Evolutionary conservation across 2,113 vertebrate genomes (phyloP).

Genomic region (Euleptes europaea): DNA sequence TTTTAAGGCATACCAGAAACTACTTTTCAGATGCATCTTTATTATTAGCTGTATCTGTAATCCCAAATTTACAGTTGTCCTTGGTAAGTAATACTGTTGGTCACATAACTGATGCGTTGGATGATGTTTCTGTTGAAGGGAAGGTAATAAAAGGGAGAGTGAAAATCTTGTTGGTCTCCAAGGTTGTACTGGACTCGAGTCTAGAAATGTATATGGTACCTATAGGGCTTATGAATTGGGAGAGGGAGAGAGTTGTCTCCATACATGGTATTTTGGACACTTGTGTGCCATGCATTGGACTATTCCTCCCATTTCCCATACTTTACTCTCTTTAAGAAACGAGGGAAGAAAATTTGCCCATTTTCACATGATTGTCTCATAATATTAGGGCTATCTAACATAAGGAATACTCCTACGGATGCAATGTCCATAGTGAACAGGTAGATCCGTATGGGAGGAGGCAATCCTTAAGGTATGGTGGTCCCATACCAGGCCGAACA

Average conservation of each 20-base stretch:
- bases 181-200: too few species aligned
- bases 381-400: too few species aligned
- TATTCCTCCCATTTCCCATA: not conserved
- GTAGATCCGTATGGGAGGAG: too few species aligned
- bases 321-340: too few species aligned
- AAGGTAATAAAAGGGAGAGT: not conserved
- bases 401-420: too few species aligned
- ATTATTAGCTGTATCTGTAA: not conserved
- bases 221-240: not conserved
- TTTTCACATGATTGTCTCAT: too few species aligned
- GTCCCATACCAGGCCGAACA: too few species aligned
- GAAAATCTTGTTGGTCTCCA: too few species aligned
- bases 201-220: too few species aligned
- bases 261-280: not conserved
- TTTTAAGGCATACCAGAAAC: not conserved
- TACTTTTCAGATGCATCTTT: not conserved
- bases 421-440: too few species aligned
- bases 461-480: too few species aligned
- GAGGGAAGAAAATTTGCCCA: too few species aligned
- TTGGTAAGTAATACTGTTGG: not conserved
- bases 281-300: conserved; percentile 16
- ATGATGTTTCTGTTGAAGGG: not conserved
- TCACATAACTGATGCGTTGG: not conserved
- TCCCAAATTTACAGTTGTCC: not conserved
- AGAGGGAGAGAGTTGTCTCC: not conserved